Evolutionary conservation across 2,888 invertebrate genomes (phyloP), one percentile per base, ranked within the genome.

Genomic region (Cremastobaeus sp.): DNA sequence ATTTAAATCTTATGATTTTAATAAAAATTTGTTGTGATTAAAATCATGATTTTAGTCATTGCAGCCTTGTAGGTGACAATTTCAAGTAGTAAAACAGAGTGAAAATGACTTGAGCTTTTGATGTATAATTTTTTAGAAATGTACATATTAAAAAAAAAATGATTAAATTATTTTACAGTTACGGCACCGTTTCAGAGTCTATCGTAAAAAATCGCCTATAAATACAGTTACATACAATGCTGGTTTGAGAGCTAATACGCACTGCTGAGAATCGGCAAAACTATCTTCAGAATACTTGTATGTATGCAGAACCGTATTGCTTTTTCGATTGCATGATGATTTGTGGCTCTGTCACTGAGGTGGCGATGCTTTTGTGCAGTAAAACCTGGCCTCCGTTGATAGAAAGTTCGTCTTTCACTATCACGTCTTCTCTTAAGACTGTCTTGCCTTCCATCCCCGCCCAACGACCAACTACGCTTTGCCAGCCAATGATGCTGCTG

Each of bases 371-470:
- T 88, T 98, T 98, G 88, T 99, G 98, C 0, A 99, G 99, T 78
- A 99, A 89, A 2, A 99, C 98, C 86, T 97, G 96, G 0, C 98
- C 99, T 0, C 99, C 99, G 84, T 99, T 99, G 69, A 99, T 93
- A 86, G 99, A 99, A 0, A 99, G 90, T 88, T 99, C 99, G 86
- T 99, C 99, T 85, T 98, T 96, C 0, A 99, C 98, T 50, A 96
- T 96, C 8, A 99, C 99, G 88, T 99, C 98, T 89, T 99, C 99
- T 0, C 99, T 99, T 0, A 99, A 91, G 0, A 99, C 99, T 0
- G 97, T 96, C 39, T 93, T 96, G 85, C 98, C 98, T 88, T 99
- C 99, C 93, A 99, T 96, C 45, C 99, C 92, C 0, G 97, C 99
- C 99, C 99, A 99, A 81, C 96, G 93, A 1, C 99, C 99, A 0